phyloP scores from a whole-genome alignment of 2,888 invertebrate genomes.

The Bombylius discolor region DNA sequence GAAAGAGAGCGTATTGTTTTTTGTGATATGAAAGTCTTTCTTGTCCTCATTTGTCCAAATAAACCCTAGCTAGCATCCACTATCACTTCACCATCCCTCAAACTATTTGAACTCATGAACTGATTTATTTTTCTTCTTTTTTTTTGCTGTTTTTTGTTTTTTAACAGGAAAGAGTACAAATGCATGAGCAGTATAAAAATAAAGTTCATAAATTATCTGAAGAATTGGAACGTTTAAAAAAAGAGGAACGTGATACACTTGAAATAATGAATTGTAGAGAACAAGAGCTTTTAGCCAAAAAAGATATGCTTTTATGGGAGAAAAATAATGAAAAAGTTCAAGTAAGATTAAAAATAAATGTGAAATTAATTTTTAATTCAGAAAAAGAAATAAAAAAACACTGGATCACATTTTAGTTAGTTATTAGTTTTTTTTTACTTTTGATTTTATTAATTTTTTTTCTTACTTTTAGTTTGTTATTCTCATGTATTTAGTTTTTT shows the following conservation, averaged over 20 bases:
- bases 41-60: too few relatives aligned
- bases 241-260: conserved; percentile 42
- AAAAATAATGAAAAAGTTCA: conserved; percentile 37
- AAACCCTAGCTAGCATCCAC: too few relatives aligned
- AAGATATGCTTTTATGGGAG: conserved; percentile 36
- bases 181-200: conserved; percentile 36
- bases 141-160: too few relatives aligned
- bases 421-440: too few relatives aligned
- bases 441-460: background rate
- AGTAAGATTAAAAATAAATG: conserved; percentile 18
- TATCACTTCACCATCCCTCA: too few relatives aligned
- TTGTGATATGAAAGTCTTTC: too few relatives aligned
- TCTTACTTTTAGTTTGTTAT: conserved; percentile 16
- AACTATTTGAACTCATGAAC: too few relatives aligned
- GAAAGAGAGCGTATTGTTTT: too few relatives aligned
- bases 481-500: conserved; percentile 17
- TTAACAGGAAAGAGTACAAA: conserved; percentile 38
- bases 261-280: conserved; percentile 45
- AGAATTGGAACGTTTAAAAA: conserved; percentile 38
- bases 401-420: too few relatives aligned
- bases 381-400: background rate
- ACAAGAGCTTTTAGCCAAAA: conserved; percentile 31
- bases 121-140: conserved; percentile 12
- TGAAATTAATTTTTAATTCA: too few relatives aligned
- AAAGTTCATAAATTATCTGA: conserved; percentile 36